phyloP scores from a whole-genome alignment of 2,888 invertebrate genomes.

The Rosalia funebris region DNA sequence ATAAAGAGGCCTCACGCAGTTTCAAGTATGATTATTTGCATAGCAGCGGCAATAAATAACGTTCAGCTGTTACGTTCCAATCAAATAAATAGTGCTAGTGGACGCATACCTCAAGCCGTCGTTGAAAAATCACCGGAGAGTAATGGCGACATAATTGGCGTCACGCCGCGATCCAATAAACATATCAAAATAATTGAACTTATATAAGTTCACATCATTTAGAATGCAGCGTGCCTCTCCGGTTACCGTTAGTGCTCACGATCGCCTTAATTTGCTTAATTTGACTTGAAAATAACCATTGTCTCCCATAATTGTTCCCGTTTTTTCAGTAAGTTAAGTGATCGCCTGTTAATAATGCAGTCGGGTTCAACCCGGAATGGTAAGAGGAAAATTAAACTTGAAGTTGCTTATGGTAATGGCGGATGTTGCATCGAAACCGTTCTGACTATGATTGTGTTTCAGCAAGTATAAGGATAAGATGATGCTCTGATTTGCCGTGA shows the following conservation, averaged over 20 bases:
- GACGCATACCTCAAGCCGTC: constrained; percentile 1
- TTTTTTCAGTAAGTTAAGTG: constrained; percentile 19
- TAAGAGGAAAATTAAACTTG: not conserved
- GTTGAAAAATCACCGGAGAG: constrained; percentile 28
- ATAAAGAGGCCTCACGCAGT: not conserved
- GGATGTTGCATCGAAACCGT: not conserved
- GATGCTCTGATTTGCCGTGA: too few relatives aligned
- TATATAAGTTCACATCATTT: constrained; percentile 33
- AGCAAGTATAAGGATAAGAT: too few relatives aligned
- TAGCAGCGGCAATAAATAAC: constrained; percentile 15
- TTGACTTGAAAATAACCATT: constrained; percentile 24
- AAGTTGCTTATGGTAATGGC: not conserved
- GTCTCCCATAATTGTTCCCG: constrained; percentile 18
- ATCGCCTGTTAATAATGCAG: constrained; percentile 10
- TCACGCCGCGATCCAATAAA: constrained; percentile 40
- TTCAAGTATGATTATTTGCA: constrained; percentile 14
- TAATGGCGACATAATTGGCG: constrained; percentile 42
- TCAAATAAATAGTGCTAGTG: constrained; percentile 18
- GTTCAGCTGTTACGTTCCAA: constrained; percentile 14
- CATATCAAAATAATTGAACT: constrained; percentile 40
- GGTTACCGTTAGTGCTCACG: constrained; percentile 30
- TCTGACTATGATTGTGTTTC: too few relatives aligned
- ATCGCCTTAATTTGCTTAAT: constrained; percentile 22
- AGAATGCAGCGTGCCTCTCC: constrained; percentile 27
- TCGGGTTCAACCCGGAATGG: not conserved